Evolutionary conservation across 2,113 vertebrate genomes (phyloP).

Genomic region (Sapayoa aenigma): DNA sequence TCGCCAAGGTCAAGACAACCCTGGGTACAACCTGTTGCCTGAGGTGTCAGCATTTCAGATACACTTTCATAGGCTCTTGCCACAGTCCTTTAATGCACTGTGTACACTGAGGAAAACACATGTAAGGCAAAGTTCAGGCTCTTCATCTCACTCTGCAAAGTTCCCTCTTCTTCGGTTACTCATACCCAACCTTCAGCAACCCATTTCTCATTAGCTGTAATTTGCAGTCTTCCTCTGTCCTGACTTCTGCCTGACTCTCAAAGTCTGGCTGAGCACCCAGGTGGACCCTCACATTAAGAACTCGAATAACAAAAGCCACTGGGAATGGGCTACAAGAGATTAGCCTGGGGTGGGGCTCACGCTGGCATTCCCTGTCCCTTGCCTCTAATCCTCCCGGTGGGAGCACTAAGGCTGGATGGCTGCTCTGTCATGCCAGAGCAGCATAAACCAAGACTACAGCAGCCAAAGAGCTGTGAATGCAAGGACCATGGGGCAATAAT

Average conservation of each 20-base stretch:
- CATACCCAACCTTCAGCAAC: not conserved
- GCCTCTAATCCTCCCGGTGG: not conserved
- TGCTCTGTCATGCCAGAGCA: not conserved
- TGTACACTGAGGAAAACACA: not conserved
- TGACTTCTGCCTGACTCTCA: not conserved
- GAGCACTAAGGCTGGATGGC: not conserved
- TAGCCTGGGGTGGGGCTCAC: rapidly evolving
- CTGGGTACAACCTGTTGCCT: not conserved
- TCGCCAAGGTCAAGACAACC: not conserved
- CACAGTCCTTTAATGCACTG: not conserved
- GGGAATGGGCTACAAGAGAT: not conserved
- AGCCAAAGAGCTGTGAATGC: not conserved
- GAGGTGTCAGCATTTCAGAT: not conserved
- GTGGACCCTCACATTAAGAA: not conserved
- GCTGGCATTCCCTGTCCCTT: not conserved
- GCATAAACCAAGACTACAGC: not conserved
- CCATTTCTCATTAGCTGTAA: not conserved
- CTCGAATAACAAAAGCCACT: not conserved
- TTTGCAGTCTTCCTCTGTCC: not conserved
- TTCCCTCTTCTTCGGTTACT: not conserved
- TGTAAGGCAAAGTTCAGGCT: not conserved
- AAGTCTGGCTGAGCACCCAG: not conserved
- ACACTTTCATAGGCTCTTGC: not conserved
- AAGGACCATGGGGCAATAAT: not conserved
- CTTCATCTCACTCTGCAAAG: not conserved